Evolutionary conservation across 2,113 vertebrate species (phyloP), one percentile per base, ranked within the genome.

Genomic region (Rhagologus leucostigma): DNA sequence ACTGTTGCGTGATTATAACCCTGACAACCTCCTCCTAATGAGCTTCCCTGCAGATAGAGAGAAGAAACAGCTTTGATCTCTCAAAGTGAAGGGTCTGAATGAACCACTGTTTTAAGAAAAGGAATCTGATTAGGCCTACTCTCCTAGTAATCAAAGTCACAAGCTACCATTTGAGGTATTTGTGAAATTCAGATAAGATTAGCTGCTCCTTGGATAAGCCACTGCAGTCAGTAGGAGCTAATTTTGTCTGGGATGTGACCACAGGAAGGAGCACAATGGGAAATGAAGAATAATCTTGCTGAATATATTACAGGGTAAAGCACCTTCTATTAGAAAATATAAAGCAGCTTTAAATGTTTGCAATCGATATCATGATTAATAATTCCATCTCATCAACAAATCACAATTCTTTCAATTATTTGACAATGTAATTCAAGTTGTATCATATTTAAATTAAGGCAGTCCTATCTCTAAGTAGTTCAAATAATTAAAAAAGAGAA

Each of bases 1-100:
- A 97, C 98, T 98, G 97, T 97, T 97, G 93, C 93, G 1, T 97
- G 98, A 98, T 97, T 98, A 97, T 98, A 98, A 98, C 96, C 97
- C 96, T 98, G 97, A 97, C 97, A 98, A 97, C 96, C 93, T 97
- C 78, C 71, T 95, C 94, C 96, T 98, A 98, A 98, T 98, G 98
- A 98, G 97, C 95, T 97, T 97, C 97, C 95, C 94, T 97, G 96
- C 75, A 98, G 98, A 98, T 97, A 98, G 95, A 60, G 91, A 96
- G 80, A 92, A 97, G 96, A 96, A 95, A 96, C 65, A n/a, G 90
- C 98, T 98, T 98, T 98, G 98, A 98, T 98, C 98, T 98, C 84
- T 84, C 16, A 9, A 82, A 96, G 84, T 94, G 94, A 95, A 93
- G 86, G 88, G 96, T 96, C 96, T 97, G 93, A 97, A 98, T 92